Percentiles rank a stretch among this genome's conserved stretches.
These are phyloP conservation scores for Neomorphus geoffroyi DNA, from an alignment of 2,797 vertebrate genomes.

Conservation along the genomic window DNA sequence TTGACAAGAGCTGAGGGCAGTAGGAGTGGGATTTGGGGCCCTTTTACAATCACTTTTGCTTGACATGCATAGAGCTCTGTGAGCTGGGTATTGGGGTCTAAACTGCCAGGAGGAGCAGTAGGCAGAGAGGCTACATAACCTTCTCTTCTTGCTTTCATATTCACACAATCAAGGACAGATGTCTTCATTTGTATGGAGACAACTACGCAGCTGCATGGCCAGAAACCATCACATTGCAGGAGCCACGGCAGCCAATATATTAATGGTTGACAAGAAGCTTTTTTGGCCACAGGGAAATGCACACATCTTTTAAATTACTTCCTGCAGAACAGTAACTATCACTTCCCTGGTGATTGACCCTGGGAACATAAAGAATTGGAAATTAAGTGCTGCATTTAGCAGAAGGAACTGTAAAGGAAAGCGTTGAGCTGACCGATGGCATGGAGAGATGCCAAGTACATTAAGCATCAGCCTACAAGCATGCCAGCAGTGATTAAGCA, in stretches of 20 bases:
- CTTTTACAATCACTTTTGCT: background rate
- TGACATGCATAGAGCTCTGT: background rate
- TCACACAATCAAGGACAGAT: accelerated
- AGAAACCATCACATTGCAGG: background rate
- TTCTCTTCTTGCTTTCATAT: background rate
- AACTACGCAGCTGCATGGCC: accelerated
- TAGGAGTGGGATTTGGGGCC: background rate
- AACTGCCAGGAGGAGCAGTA: background rate
- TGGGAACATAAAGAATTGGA: constrained; percentile 15
- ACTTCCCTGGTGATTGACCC: background rate
- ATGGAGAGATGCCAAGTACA: constrained; percentile 24
- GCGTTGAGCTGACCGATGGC: background rate
- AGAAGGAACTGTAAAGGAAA: background rate
- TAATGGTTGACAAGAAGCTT: background rate
- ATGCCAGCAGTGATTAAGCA: background rate
- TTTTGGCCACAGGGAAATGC: background rate
- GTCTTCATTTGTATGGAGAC: background rate
- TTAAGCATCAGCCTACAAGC: background rate
- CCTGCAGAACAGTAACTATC: background rate
- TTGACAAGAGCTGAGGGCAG: background rate
- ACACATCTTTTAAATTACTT: background rate
- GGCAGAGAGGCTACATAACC: background rate
- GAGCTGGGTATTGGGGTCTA: background rate
- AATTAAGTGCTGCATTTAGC: constrained; percentile 16
- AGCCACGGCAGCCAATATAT: background rate